A percentile compares a stretch with the other conserved stretches of the same genome.
Conservation (phyloP, 2,113 vertebrate species). For the Carollia perspicillata region DNA sequence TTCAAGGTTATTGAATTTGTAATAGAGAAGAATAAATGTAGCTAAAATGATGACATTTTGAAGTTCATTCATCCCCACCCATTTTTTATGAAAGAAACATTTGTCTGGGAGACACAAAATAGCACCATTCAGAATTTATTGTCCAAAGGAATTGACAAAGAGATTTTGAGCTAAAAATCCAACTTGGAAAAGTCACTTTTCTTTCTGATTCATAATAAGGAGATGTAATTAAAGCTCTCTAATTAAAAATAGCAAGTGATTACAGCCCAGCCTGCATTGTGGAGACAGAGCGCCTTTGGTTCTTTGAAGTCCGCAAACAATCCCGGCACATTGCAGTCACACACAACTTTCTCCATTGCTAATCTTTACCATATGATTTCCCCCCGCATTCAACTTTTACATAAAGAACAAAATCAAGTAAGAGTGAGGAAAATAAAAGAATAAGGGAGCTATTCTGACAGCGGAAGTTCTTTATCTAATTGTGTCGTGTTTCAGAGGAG, state of each 20-base stretch:
- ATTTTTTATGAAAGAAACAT: conserved; percentile 65
- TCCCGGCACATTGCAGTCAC: neutral
- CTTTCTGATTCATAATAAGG: conserved; percentile 25
- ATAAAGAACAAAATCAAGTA: neutral
- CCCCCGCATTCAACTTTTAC: neutral
- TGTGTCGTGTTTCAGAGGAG: neutral
- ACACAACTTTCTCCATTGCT: neutral
- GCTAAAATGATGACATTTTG: conserved; percentile 66
- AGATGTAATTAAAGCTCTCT: conserved; percentile 31
- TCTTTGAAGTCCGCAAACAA: neutral
- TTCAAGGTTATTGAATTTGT: conserved; percentile 76
- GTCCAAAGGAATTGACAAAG: conserved; percentile 5
- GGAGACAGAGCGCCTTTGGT: neutral
- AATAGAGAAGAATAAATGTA: conserved; percentile 69
- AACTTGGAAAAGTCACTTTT: conserved; percentile 36
- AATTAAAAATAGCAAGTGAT: conserved; percentile 23
- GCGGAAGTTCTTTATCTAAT: neutral
- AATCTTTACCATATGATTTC: neutral
- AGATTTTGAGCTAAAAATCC: conserved; percentile 43
- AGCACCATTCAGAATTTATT: conserved; percentile 51
- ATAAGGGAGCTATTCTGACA: neutral
- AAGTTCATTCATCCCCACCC: conserved; percentile 59
- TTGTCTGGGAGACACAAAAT: conserved; percentile 59
- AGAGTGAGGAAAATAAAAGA: neutral
- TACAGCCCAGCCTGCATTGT: neutral